Conservation (phyloP, 2,797 vertebrate genomes). For the Hephaestus fuliginosus region DNA sequence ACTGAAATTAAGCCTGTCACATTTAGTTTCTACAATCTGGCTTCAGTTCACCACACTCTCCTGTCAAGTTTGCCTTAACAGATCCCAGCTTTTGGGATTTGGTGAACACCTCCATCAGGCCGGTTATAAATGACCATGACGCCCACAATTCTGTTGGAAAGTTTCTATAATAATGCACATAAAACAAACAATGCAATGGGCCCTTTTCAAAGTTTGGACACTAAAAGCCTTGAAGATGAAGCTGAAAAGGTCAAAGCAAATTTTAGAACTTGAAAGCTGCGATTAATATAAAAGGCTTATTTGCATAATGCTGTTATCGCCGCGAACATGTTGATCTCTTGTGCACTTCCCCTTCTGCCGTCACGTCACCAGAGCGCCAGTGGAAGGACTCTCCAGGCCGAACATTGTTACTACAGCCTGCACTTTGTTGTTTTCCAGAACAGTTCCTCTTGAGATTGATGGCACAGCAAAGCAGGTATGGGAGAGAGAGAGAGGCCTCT, state of each 20-base stretch:
- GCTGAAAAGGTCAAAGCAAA: slow-evolving; percentile 42
- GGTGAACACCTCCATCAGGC: too few relatives aligned
- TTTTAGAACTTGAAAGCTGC: slow-evolving; percentile 29
- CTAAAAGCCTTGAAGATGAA: slow-evolving; percentile 19
- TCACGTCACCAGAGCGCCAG: not conserved
- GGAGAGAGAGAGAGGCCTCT: slow-evolving; percentile 1
- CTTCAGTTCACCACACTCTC: too few relatives aligned
- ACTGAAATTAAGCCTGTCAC: too few relatives aligned
- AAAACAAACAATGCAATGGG: slow-evolving; percentile 19
- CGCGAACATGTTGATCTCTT: slow-evolving; percentile 26
- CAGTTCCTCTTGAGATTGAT: slow-evolving; percentile 21
- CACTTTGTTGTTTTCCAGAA: slow-evolving; percentile 7
- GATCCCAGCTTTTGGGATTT: too few relatives aligned
- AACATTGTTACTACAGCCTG: slow-evolving; percentile 8
- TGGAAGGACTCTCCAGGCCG: not conserved
- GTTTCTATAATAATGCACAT: not conserved
- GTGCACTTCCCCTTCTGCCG: slow-evolving; percentile 6
- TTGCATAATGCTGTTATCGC: slow-evolving; percentile 18
- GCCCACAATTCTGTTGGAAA: too few relatives aligned
- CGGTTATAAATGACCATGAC: too few relatives aligned
- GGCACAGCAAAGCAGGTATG: slow-evolving; percentile 21
- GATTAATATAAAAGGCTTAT: slow-evolving; percentile 12
- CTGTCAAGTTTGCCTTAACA: too few relatives aligned
- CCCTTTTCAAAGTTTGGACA: slow-evolving; percentile 6
- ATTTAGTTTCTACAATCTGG: too few relatives aligned